phyloP scores from a whole-genome alignment of 2,888 invertebrate species.

The Archaeoteleia sp. region DNA sequence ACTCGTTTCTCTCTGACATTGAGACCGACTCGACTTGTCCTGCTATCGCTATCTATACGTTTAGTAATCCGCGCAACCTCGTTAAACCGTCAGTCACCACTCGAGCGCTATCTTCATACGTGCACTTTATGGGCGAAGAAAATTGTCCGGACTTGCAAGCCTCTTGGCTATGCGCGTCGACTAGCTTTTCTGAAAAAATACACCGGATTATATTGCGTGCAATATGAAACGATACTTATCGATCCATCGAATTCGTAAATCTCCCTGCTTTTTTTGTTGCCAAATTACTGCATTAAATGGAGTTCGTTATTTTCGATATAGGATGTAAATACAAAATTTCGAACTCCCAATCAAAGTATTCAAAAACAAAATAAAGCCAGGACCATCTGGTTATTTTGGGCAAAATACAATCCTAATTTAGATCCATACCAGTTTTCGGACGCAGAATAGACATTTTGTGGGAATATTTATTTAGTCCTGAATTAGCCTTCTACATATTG shows the following conservation, averaged over 20 bases:
- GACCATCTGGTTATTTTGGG: too few relatives aligned
- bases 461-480: too few relatives aligned
- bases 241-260: conserved; percentile 33
- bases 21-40: conserved; percentile 54
- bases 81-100: conserved; percentile 48
- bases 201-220: conserved; percentile 36
- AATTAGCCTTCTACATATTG: too few relatives aligned
- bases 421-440: too few relatives aligned
- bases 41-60: conserved; percentile 51
- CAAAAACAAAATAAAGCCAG: too few relatives aligned
- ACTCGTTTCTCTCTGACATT: conserved; percentile 54
- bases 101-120: conserved; percentile 40
- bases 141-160: conserved; percentile 34
- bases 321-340: too few relatives aligned
- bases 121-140: conserved; percentile 36
- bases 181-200: conserved; percentile 29
- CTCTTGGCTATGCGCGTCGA: too few relatives aligned
- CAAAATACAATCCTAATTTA: too few relatives aligned
- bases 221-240: conserved; percentile 41
- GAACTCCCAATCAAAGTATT: too few relatives aligned
- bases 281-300: too few relatives aligned
- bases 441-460: too few relatives aligned
- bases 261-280: conserved; percentile 14
- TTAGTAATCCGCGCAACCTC: conserved; percentile 43
- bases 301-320: too few relatives aligned